A percentile compares a stretch with the other conserved stretches of the same genome.
These are phyloP conservation scores for Acanthosepion pharaonis DNA, from an alignment of 2,888 invertebrate genomes.

Conservation along the genomic window DNA sequence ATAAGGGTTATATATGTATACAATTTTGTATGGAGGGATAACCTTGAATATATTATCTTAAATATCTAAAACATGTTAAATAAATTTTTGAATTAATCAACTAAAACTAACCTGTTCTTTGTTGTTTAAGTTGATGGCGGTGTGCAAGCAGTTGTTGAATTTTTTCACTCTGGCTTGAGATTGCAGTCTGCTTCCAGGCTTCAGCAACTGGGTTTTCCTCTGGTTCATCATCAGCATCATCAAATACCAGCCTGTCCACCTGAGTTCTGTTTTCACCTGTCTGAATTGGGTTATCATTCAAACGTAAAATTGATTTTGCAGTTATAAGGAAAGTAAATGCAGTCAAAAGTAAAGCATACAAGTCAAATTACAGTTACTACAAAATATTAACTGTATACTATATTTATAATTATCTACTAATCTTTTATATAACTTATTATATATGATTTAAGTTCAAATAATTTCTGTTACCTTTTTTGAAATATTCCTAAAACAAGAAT, in stretches of 20 bases:
- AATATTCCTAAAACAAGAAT: too few relatives aligned
- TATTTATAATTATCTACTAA: too few relatives aligned
- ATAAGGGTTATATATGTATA: too few relatives aligned
- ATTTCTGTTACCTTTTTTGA: too few relatives aligned
- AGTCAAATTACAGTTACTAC: background rate
- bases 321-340: background rate
- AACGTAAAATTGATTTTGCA: background rate
- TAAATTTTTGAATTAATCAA: background rate
- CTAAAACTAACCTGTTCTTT: background rate
- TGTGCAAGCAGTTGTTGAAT: background rate
- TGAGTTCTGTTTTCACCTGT: background rate
- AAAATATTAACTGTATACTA: background rate
- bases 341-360: background rate
- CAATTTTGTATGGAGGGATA: too few relatives aligned
- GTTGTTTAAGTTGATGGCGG: background rate
- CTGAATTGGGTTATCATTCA: background rate
- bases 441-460: too few relatives aligned
- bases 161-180: background rate
- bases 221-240: background rate
- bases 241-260: background rate
- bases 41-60: too few relatives aligned
- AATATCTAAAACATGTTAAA: too few relatives aligned
- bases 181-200: background rate
- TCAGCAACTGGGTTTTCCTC: background rate
- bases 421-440: too few relatives aligned